A percentile compares a stretch with the other conserved stretches of the same genome.
Conservation (phyloP, 2,797 vertebrate species). For the Sebastes minor region DNA sequence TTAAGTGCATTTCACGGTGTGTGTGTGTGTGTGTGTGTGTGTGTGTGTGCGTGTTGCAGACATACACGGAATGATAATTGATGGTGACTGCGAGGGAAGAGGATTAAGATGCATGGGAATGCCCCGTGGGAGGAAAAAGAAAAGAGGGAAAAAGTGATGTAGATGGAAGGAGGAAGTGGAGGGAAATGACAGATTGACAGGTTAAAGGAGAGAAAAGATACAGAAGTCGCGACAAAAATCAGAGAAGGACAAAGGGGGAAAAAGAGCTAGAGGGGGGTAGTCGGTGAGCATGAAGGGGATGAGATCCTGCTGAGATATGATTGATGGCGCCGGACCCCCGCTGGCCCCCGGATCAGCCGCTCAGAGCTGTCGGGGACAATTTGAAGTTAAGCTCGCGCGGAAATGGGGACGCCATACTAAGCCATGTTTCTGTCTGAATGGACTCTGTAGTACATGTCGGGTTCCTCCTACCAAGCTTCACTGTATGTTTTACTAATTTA, state of each 20-base stretch:
- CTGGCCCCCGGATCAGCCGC: constrained; percentile 25
- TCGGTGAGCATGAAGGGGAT: constrained; percentile 19
- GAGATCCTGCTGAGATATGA: constrained; percentile 43
- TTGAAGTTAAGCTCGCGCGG: neutral
- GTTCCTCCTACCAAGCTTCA: neutral
- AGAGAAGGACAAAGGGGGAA: neutral
- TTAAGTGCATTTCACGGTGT: neutral
- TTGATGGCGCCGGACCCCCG: constrained; percentile 43
- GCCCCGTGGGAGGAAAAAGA: neutral
- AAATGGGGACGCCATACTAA: neutral
- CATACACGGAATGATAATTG: constrained; percentile 27
- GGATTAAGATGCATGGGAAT: constrained; percentile 43
- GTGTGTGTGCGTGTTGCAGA: neutral
- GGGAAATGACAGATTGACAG: neutral
- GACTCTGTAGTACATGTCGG: neutral
- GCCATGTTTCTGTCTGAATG: neutral
- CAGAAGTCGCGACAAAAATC: neutral
- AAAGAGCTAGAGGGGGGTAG: neutral
- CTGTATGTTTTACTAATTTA: neutral
- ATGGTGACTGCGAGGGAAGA: constrained; percentile 4
- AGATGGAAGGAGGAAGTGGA: neutral
- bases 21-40: constrained; percentile 3
- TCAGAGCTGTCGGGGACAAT: constrained; percentile 22
- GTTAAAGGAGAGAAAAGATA: neutral
- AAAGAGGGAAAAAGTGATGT: neutral